Evolutionary conservation across 1,140 invertebrate species (phyloP), one percentile per base, ranked within the genome.

Genomic region (Eumaeus atala): DNA sequence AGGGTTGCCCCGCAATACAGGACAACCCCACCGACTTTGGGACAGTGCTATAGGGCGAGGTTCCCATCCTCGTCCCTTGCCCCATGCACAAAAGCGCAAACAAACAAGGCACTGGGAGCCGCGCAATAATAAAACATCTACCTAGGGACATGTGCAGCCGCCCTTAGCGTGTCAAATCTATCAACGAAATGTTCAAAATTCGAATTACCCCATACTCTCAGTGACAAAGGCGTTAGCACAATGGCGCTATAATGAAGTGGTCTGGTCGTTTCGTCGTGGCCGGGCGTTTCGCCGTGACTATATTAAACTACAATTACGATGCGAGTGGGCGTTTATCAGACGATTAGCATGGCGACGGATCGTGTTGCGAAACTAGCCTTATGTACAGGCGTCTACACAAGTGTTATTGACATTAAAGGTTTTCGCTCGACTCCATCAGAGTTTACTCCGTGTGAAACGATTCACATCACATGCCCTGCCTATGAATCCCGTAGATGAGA

Each of bases 231-330:
- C 40, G 40, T 9, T 9, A 7, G 12, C 40, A 79, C 77, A 77
- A 80, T 80, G 57, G 74, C 14, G 49, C 55, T 21, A 57, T 80
- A 80, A 80, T 76, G 77, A 80, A 80, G 77, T 71, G 72, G 72
- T 74, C 71, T 74, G 69, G 67, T 77, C 72, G 70, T 70, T 62
- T n/a, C n/a, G n/a, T n/a, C n/a, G n/a, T n/a, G n/a, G n/a, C n/a
- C n/a, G n/a, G n/a, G n/a, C n/a, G n/a, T n/a, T 73, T 70, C 71
- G 60, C 65, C 72, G 77, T 75, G 73, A 72, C 66, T 70, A 70
- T 77, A 79, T 82, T 82, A 79, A 74, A 70, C 66, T 44, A 71
- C 78, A 76, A 82, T 82, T 79, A 79, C 66, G 67, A 69, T 72
- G 64, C 77, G 73, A 74, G 77, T 74, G 68, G 64, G 56, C 67